These are phyloP conservation scores for Lonchura striata DNA, from an alignment of 2,113 vertebrate genomes.

Conservation along the genomic window DNA sequence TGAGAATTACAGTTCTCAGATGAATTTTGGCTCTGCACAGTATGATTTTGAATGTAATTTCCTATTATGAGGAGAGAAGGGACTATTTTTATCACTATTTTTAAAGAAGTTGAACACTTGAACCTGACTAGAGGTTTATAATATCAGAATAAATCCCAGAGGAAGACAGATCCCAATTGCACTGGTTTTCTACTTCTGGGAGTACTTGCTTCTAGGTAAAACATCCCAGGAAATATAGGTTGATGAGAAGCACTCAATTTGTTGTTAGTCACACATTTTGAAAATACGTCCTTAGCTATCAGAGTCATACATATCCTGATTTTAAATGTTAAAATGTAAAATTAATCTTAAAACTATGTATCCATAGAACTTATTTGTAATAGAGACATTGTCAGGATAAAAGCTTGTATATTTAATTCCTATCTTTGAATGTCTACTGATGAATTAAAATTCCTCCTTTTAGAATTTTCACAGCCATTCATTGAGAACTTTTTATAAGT, in stretches of 20 bases:
- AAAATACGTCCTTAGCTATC: not conserved
- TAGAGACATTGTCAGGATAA: not conserved
- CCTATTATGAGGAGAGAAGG: not conserved
- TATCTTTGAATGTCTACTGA: not conserved
- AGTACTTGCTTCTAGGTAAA: not conserved
- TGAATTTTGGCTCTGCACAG: not conserved
- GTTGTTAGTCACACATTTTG: not conserved
- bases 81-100: not conserved
- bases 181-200: not conserved
- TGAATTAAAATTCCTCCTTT: not conserved
- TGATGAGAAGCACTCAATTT: not conserved
- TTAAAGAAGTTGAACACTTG: not conserved
- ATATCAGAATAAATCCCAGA: not conserved
- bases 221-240: not conserved
- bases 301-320: not conserved
- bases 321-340: not conserved
- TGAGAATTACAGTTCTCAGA: not conserved
- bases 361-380: not conserved
- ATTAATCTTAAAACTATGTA: not conserved
- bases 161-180: not conserved
- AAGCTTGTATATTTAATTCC: not conserved
- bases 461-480: not conserved
- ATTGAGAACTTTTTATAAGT: not conserved
- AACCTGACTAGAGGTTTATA: not conserved
- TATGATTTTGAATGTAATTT: not conserved